Evolutionary conservation across 2,113 vertebrate genomes (phyloP), one percentile per base, ranked within the genome.

Genomic region (Lynx canadensis): DNA sequence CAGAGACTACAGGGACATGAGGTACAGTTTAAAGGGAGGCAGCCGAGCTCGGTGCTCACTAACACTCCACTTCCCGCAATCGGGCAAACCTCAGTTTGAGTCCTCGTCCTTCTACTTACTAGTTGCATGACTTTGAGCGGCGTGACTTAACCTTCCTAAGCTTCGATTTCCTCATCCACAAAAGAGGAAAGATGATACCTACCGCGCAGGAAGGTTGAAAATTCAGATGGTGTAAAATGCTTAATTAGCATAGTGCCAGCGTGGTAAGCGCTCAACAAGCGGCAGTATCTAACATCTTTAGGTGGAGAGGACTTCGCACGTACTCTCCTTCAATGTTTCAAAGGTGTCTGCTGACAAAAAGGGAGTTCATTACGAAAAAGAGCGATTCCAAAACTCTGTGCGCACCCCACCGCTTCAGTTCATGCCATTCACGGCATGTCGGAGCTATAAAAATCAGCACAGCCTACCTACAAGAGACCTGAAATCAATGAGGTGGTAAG

Each of bases 361-460:
- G 38, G 48, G 4, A 96, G 83, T 69, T 89, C 18, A 65, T 41
- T 69, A 83, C 55, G 63, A 94, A 84, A 81, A 95, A 93, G 36
- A 60, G 4, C 66, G 38, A 83, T 50, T 91, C 52, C 41, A 48
- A 94, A 81, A 84, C 81, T 65, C 14, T 65, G 41, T 2, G 57
- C 11, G 88, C 0, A 48, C 71, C 8, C 38, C 13, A 71, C 23
- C 50, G 16, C 69, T 89, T 86, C 92, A 74, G 93, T 78, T 92
- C 89, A 92, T 84, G 91, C 25, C 38, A 11, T 48, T 90, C 74
- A 81, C 2, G 88, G 50, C 48, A 84, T 25, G 60, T 31, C 50
- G 41, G 38, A 89, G 85, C 71, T 76, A 60, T 41, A 82, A 80
- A 97, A 89, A 71, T 21, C 84, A 94, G 33, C 33, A 89, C 38